Conservation (phyloP, 1,140 invertebrate genomes). For the Drosophila lowei region DNA sequence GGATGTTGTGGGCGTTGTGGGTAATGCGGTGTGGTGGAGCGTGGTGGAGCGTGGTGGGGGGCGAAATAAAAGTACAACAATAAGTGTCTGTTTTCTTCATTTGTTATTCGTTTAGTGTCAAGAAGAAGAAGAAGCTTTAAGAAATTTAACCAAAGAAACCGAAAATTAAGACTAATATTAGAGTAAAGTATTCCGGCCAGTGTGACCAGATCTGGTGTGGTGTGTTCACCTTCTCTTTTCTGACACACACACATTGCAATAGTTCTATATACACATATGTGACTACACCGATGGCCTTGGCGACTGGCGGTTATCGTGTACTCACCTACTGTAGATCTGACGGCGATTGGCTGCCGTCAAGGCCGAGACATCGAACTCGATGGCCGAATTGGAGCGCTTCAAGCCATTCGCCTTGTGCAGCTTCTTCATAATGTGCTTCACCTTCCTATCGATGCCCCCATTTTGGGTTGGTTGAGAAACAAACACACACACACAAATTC, state of each 20-base stretch:
- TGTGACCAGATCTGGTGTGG: too few relatives aligned
- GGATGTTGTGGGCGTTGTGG: too few relatives aligned
- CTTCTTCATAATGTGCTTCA: constrained; percentile 82
- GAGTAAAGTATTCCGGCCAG: too few relatives aligned
- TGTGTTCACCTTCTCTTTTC: too few relatives aligned
- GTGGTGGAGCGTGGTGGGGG: background rate
- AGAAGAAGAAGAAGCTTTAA: constrained; percentile 24
- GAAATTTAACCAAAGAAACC: constrained; percentile 6
- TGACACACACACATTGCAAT: too few relatives aligned
- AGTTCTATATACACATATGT: constrained; percentile 31
- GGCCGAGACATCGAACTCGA: constrained; percentile 87
- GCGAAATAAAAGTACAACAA: constrained; percentile 31
- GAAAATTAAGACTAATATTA: constrained; percentile 5
- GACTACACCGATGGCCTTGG: too few relatives aligned
- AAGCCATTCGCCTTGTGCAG: constrained; percentile 81
- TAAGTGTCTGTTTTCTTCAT: constrained; percentile 31
- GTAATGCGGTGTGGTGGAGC: constrained; percentile 10
- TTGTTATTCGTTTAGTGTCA: constrained; percentile 14
- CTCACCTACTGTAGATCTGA: constrained; percentile 82
- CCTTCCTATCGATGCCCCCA: constrained; percentile 59
- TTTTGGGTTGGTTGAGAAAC: constrained; percentile 22
- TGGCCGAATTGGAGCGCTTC: constrained; percentile 88
- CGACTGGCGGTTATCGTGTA: constrained; percentile 34
- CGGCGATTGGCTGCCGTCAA: constrained; percentile 86
- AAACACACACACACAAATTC: constrained; percentile 13